Evolutionary conservation across 2,113 vertebrate genomes (phyloP).

Genomic region (Notarius quadriscutis): DNA sequence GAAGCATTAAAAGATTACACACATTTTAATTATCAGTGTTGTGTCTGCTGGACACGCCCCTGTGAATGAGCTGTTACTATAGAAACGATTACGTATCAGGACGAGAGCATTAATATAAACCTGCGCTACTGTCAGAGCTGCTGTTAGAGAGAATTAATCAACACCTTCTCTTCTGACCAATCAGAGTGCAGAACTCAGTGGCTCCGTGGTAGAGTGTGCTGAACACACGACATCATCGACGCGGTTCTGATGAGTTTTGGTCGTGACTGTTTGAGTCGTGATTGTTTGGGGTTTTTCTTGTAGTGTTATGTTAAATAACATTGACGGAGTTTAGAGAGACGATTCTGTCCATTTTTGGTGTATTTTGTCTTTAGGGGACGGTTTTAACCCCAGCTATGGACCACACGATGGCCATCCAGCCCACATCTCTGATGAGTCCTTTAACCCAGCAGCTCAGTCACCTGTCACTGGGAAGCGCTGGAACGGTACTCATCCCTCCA

Average conservation of each 20-base stretch:
- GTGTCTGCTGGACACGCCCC: no score
- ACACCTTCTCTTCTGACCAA: neutral
- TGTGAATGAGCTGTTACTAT: neutral
- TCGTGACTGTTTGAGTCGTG: neutral
- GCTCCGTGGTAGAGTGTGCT: neutral
- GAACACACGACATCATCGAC: neutral
- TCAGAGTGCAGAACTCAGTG: neutral
- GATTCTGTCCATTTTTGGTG: neutral
- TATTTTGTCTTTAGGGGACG: constrained; percentile 75
- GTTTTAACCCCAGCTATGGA: constrained; percentile 86
- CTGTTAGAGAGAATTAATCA: no score
- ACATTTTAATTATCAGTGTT: no score
- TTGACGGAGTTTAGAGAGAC: neutral
- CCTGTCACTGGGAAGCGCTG: constrained; percentile 83
- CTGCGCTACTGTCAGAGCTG: neutral
- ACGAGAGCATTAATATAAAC: neutral
- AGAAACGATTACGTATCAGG: neutral
- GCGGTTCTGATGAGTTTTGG: neutral
- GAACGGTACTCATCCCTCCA: constrained; percentile 70
- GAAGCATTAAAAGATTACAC: no score
- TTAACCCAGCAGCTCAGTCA: constrained; percentile 88
- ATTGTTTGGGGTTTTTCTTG: no score
- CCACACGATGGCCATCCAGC: constrained; percentile 87
- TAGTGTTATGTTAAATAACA: neutral
- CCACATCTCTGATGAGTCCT: constrained; percentile 87